Evolutionary conservation across 2,888 invertebrate genomes (phyloP).

Genomic region (Charanyca ferruginea): DNA sequence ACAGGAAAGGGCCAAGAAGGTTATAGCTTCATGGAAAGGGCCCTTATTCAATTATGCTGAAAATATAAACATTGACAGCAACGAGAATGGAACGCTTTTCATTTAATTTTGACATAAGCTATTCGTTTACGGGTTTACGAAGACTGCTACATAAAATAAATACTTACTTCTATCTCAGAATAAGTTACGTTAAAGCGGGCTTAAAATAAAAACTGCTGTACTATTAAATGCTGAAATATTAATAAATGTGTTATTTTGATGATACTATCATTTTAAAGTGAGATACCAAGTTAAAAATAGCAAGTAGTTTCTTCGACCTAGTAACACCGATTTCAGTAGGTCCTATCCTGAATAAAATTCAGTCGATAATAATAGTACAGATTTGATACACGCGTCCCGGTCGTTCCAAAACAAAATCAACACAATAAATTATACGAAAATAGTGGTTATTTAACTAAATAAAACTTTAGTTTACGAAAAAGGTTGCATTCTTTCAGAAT

Average conservation of each 20-base stretch:
- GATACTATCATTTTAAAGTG: background rate
- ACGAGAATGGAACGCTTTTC: constrained; percentile 6
- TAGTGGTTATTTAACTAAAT: constrained; percentile 11
- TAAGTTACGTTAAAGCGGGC: background rate
- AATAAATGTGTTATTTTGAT: background rate
- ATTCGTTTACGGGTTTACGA: constrained; percentile 17
- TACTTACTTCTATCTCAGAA: background rate
- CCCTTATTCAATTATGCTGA: background rate
- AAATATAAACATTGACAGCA: background rate
- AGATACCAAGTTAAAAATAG: background rate
- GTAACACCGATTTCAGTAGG: constrained; percentile 49
- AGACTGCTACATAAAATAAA: background rate
- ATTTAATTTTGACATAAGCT: constrained; percentile 25
- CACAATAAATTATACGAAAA: constrained; percentile 5
- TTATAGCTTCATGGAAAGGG: too few species aligned
- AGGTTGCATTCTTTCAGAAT: background rate
- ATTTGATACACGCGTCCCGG: constrained; percentile 44
- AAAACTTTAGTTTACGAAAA: background rate
- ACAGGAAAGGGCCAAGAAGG: too few species aligned
- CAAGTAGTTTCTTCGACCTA: background rate
- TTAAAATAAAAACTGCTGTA: background rate
- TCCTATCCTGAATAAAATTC: constrained; percentile 52
- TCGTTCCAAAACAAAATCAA: constrained; percentile 36
- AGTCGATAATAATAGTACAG: constrained; percentile 78
- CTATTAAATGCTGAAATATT: background rate